These are phyloP conservation scores for Cantharis rufa DNA, from an alignment of 2,888 invertebrate genomes.

Conservation along the genomic window DNA sequence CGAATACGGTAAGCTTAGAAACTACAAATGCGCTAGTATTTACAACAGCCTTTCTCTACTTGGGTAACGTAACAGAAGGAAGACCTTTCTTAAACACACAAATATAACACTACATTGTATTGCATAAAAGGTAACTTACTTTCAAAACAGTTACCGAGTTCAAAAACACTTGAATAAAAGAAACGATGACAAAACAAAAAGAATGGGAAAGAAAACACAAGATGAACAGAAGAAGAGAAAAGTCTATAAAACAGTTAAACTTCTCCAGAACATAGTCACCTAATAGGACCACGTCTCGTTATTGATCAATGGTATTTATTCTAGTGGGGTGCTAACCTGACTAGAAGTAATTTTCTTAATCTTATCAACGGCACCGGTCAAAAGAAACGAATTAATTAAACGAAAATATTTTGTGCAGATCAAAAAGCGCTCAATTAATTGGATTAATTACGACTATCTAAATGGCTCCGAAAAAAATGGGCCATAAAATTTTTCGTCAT, in stretches of 20 bases:
- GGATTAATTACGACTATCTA: background rate
- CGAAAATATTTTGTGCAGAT: background rate
- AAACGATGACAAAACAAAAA: background rate
- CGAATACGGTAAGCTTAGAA: conserved; percentile 37
- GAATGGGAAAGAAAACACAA: background rate
- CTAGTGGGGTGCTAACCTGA: too few species aligned
- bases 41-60: conserved; percentile 11
- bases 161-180: background rate
- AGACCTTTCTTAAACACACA: conserved; percentile 1
- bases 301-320: too few species aligned
- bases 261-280: too few species aligned
- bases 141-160: background rate
- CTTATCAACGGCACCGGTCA: too few species aligned
- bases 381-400: background rate
- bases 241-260: too few species aligned
- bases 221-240: background rate
- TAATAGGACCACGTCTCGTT: too few species aligned
- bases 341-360: too few species aligned
- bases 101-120: conserved; percentile 1
- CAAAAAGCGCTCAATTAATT: background rate
- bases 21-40: conserved; percentile 21
- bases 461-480: background rate
- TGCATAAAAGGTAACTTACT: background rate
- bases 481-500: background rate
- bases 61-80: background rate